These are phyloP conservation scores for Chiridota heheva DNA, from an alignment of 35 echinoderm and acorn worm genomes.

Conservation along the genomic window DNA sequence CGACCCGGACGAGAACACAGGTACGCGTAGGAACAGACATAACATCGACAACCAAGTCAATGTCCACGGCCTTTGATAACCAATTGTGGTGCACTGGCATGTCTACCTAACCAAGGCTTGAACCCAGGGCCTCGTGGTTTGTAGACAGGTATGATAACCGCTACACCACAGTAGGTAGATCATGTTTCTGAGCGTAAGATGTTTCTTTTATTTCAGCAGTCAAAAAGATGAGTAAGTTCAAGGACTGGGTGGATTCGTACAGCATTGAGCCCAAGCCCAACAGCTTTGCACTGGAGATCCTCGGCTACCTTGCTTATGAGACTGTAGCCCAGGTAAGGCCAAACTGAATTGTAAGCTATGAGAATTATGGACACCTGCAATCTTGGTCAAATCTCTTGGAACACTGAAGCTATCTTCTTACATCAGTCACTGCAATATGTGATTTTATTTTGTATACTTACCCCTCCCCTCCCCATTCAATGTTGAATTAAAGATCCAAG, in stretches of 20 bases:
- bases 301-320: constrained; percentile 88
- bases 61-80: no score
- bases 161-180: no score
- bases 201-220: constrained; percentile 52
- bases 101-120: no score
- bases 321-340: constrained; percentile 89
- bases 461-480: background rate
- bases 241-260: constrained; percentile 90
- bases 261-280: constrained; percentile 89
- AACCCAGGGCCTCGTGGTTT: no score
- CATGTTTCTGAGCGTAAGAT: background rate
- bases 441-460: background rate
- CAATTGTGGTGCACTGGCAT: no score
- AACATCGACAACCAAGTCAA: no score
- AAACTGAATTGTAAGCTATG: no score
- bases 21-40: no score
- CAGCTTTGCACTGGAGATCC: constrained; percentile 85
- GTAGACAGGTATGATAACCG: no score
- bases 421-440: background rate
- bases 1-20: no score
- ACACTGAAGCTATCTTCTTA: background rate
- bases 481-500: background rate
- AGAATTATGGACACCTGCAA: no score
- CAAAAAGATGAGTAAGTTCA: constrained; percentile 92
- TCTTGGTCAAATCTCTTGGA: no score